Base-by-base conservation (phyloP, 1,140 invertebrate genomes). In the Akabosia matsudoensis region DNA sequence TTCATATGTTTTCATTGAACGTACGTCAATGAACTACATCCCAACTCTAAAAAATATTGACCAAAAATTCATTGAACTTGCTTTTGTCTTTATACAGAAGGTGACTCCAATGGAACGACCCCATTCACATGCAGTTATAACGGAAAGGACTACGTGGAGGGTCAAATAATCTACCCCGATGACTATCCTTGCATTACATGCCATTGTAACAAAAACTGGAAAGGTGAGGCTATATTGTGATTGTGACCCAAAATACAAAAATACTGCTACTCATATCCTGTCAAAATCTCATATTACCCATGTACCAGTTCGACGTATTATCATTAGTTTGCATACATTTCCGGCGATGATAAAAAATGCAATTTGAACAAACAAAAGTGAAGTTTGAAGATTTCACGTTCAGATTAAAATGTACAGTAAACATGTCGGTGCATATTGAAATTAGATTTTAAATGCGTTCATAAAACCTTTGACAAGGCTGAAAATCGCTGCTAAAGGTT, bases 91-190 rank as follows among this genome's bases (percentile, higher is more conserved):
- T 30, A 67, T 30, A 31, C 30, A 67, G 61, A 67, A 67, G 61
- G 61, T 31, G 33, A 67, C 67, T 56, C 24, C 31, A 75, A 52
- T 31, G 24, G 18, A 22, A 24, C 28, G 18, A 31, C 75, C 1
- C 56, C 37, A 52, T 76, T 77, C 26, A 78, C 77, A 74, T 88
- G 87, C 75, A 84, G 84, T 52, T 84, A 85, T 1, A 85, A 86
- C 54, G 85, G 85, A 0, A 83, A 85, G 74, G 83, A 82, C 1
- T 88, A 87, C 77, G 82, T 82, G 45, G 86, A 87, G 76, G 87
- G 87, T 0, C 83, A 88, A 81, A 79, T 78, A 0, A 87, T 88
- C 79, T 84, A 87, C 74, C 86, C 86, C 0, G 83, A 84, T 33
- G 79, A 82, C 13, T 84, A 86, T 34, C 85, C 85, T 0, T 84